Conservation (phyloP, 2,797 vertebrate genomes). For the Rhinoraja longicauda region DNA sequence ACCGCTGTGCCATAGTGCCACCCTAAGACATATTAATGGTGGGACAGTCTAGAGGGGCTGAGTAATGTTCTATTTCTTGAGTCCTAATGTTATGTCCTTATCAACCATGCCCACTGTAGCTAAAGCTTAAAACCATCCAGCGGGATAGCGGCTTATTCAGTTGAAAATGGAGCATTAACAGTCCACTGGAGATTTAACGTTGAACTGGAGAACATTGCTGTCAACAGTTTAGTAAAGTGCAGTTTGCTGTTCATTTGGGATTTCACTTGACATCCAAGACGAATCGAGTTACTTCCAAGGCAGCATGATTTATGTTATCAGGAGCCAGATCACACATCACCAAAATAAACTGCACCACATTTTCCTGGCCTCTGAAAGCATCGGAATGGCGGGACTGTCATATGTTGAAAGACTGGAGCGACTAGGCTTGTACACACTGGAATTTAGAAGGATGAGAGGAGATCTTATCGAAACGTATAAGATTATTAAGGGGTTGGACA, state of each 20-base stretch:
- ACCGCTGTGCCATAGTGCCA: too few species aligned
- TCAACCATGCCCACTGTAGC: not conserved
- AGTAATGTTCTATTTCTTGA: too few species aligned
- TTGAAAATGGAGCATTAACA: too few species aligned
- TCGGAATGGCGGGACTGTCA: too few species aligned
- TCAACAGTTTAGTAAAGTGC: not conserved
- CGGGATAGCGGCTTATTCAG: not conserved
- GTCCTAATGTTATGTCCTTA: too few species aligned
- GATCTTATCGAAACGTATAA: too few species aligned
- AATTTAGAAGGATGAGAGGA: too few species aligned
- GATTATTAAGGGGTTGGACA: too few species aligned
- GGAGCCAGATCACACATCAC: not conserved
- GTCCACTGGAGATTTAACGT: not conserved
- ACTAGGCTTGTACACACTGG: too few species aligned
- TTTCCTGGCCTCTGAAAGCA: not conserved
- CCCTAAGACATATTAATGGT: too few species aligned
- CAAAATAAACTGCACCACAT: not conserved
- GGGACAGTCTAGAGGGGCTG: too few species aligned
- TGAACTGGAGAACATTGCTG: not conserved
- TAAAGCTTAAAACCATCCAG: not conserved
- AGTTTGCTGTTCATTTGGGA: not conserved
- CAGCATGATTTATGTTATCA: not conserved
- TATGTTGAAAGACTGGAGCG: too few species aligned
- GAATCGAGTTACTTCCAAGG: not conserved
- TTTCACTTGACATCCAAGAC: not conserved